Conservation (phyloP, 2,888 invertebrate genomes). For the Ennomos quercinarius region DNA sequence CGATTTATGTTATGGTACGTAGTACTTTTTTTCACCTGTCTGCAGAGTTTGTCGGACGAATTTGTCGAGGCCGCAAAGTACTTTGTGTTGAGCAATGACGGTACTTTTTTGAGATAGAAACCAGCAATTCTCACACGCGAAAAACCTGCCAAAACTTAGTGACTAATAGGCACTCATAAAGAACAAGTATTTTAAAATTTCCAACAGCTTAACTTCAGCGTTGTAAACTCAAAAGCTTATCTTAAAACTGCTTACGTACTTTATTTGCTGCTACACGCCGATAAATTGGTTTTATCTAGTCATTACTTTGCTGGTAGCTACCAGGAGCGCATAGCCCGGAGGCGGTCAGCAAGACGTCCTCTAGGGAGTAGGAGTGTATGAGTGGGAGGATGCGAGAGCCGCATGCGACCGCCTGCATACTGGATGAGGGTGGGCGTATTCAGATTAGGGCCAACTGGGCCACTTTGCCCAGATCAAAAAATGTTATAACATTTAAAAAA, state of each 20-base stretch:
- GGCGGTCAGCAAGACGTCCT: constrained; percentile 64
- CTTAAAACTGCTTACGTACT: constrained; percentile 22
- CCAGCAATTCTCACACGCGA: no score
- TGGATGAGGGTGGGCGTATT: constrained; percentile 29
- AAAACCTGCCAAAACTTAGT: no score
- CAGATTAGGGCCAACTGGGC: constrained; percentile 8
- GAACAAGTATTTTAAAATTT: constrained; percentile 16
- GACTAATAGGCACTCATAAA: not conserved
- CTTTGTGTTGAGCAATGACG: no score
- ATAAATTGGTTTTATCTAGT: constrained; percentile 39
- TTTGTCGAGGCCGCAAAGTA: constrained; percentile 1
- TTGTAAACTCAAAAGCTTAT: constrained; percentile 22
- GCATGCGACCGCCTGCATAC: constrained; percentile 50
- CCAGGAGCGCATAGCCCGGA: constrained; percentile 61
- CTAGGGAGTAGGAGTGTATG: constrained; percentile 47
- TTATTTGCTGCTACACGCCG: constrained; percentile 22
- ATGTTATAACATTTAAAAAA: no score
- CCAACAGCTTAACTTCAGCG: constrained; percentile 16
- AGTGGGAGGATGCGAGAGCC: constrained; percentile 32
- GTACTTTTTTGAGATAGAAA: no score
- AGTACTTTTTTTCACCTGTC: constrained; percentile 2
- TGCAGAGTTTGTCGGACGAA: not conserved
- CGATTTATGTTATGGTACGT: constrained; percentile 13
- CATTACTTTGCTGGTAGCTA: constrained; percentile 48
- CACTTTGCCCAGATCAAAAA: not conserved